Evolutionary conservation across 2,113 vertebrate species (phyloP), one percentile per base, ranked within the genome.

Genomic region (Xiphorhynchus elegans): DNA sequence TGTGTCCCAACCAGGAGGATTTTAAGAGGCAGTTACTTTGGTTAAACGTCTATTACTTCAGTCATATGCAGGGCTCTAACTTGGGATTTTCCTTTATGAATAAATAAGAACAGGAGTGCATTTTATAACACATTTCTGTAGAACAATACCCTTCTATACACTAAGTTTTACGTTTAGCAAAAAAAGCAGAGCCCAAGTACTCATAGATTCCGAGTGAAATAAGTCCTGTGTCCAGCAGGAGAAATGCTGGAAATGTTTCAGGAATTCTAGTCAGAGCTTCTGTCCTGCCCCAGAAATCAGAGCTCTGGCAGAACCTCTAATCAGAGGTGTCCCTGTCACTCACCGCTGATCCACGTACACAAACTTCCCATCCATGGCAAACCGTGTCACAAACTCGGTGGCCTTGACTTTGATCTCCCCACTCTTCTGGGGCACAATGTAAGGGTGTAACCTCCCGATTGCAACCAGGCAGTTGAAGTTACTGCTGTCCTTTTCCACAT

Each of bases 321-420:
- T 19, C 10, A 63, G 12, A 75, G n/a, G 26, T 35, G 35, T 37
- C 7, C 33, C 28, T 85, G 44, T 52, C 3, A 46, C 59, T 95
- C 98, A 99, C 99, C 99, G 98, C 96, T 99, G 99, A 97, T 99
- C 99, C 76, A 99, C 99, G 95, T 98, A 99, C 95, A 99, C 99
- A 97, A 99, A 99, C 96, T 99, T 99, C 53, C 99, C 99, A 90
- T 99, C 99, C 98, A 99, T 98, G 96, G 99, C 98, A 84, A 98
- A 99, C 68, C 99, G 98, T 9, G 98, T 99, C 94, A 98, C 96
- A 95, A 99, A 99, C 96, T 99, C 98, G 16, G 98, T 98, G 83
- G 98, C 98, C 97, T 98, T 99, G 80, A 99, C 98, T 92, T 97
- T 95, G 78, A 99, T 97, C 66, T 99, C 98, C 78, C 98, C 97